phyloP scores from a whole-genome alignment of 2,888 invertebrate species.

The Megaustenia siamemsis region DNA sequence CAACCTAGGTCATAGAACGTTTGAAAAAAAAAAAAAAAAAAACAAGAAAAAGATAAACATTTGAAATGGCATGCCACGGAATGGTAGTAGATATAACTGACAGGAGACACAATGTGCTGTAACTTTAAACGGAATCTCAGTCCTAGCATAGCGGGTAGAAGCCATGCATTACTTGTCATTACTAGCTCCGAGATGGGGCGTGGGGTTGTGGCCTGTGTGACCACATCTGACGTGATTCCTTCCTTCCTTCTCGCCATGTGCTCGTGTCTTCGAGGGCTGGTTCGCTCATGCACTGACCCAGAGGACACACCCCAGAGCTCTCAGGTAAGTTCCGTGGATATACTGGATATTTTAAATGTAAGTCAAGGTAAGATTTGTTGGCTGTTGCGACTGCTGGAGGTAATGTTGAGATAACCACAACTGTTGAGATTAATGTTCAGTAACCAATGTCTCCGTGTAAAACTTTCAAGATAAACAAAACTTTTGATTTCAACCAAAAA shows the following conservation, averaged over 20 bases:
- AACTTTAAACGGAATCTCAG: background rate
- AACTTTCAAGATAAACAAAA: too few species aligned
- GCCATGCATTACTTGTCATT: slow-evolving; percentile 29
- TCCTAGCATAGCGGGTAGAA: background rate
- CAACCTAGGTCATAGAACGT: too few species aligned
- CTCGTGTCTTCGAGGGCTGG: slow-evolving; percentile 23
- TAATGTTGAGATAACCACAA: too few species aligned
- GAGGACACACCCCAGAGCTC: slow-evolving; percentile 28
- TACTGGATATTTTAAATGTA: too few species aligned
- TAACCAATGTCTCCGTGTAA: too few species aligned
- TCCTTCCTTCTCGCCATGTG: slow-evolving; percentile 21
- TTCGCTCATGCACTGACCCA: slow-evolving; percentile 37
- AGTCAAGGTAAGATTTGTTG: too few species aligned
- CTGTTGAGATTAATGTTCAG: too few species aligned
- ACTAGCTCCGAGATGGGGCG: slow-evolving; percentile 39
- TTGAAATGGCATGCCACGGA: background rate
- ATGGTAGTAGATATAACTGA: background rate
- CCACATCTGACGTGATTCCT: background rate
- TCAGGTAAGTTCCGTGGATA: slow-evolving; percentile 33
- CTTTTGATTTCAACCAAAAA: too few species aligned
- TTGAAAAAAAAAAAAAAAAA: background rate
- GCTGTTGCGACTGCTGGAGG: too few species aligned
- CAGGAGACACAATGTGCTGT: slow-evolving; percentile 31
- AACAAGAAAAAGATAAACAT: background rate
- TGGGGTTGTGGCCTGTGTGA: slow-evolving; percentile 40